These are phyloP conservation scores for Hemaris fuciformis DNA, from an alignment of 2,888 invertebrate genomes.

Conservation along the genomic window DNA sequence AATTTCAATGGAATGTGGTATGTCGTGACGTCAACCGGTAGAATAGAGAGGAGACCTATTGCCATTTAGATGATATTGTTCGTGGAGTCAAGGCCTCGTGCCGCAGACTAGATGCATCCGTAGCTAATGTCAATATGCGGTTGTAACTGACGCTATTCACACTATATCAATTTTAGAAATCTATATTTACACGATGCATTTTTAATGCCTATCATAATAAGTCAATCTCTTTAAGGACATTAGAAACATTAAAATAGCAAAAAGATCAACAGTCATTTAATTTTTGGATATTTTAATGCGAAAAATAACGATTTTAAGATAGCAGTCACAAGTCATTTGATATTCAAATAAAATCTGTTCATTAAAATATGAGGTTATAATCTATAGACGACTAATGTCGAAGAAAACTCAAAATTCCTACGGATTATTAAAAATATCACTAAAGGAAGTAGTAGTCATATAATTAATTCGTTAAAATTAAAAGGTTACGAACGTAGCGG, in stretches of 20 bases:
- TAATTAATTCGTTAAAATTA: not conserved
- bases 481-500: not conserved
- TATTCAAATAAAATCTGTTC: not conserved
- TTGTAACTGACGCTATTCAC: too few species aligned
- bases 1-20: not conserved
- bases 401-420: not conserved
- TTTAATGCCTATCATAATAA: too few species aligned
- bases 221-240: too few species aligned
- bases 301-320: not conserved
- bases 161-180: too few species aligned
- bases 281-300: too few species aligned
- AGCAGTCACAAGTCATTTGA: not conserved
- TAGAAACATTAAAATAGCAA: too few species aligned
- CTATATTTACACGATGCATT: too few species aligned
- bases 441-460: not conserved
- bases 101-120: slow-evolving; percentile 20
- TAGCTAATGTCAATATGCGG: slow-evolving; percentile 7
- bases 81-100: slow-evolving; percentile 25
- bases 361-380: not conserved
- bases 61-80: slow-evolving; percentile 34
- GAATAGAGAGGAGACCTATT: slow-evolving; percentile 20
- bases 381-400: not conserved
- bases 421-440: not conserved
- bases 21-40: not conserved
- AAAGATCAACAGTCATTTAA: too few species aligned